These are phyloP conservation scores for Agapetus fuscipes DNA, from an alignment of 2,888 invertebrate species.

Conservation along the genomic window DNA sequence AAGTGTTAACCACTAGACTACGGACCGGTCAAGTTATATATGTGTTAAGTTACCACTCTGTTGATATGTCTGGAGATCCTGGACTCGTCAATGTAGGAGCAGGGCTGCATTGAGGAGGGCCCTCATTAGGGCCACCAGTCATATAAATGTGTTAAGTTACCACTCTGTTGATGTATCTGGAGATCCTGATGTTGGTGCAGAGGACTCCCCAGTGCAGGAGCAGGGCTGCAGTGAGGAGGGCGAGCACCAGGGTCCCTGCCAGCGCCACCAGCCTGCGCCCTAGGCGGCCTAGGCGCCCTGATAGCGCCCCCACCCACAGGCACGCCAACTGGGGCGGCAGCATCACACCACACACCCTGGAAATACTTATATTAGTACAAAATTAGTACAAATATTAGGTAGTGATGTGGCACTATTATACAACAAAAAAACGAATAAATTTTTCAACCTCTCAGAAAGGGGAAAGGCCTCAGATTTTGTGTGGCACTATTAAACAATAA, in stretches of 20 bases:
- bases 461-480: too few relatives aligned
- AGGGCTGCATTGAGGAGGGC: constrained; percentile 35
- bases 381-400: too few relatives aligned
- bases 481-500: too few relatives aligned
- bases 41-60: constrained; percentile 49
- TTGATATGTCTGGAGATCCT: constrained; percentile 48
- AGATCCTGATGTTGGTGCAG: constrained; percentile 49
- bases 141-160: too few relatives aligned
- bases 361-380: constrained; percentile 1
- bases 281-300: constrained; percentile 13
- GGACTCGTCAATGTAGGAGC: constrained; percentile 45
- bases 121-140: constrained; percentile 25
- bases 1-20: too few relatives aligned
- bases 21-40: too few relatives aligned
- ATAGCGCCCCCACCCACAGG: constrained; percentile 4
- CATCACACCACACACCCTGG: neutral
- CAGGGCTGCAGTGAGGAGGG: constrained; percentile 34
- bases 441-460: too few relatives aligned
- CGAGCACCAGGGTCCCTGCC: constrained; percentile 25
- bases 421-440: too few relatives aligned
- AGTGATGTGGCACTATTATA: too few relatives aligned
- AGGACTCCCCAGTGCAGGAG: constrained; percentile 47
- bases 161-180: constrained; percentile 45
- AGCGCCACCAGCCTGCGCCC: constrained; percentile 21
- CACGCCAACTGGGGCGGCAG: too few relatives aligned